Percentiles rank a stretch among this genome's conserved stretches.
Evolutionary conservation across 1,140 invertebrate species (phyloP).

Genomic region (Epicauta chinensis): DNA sequence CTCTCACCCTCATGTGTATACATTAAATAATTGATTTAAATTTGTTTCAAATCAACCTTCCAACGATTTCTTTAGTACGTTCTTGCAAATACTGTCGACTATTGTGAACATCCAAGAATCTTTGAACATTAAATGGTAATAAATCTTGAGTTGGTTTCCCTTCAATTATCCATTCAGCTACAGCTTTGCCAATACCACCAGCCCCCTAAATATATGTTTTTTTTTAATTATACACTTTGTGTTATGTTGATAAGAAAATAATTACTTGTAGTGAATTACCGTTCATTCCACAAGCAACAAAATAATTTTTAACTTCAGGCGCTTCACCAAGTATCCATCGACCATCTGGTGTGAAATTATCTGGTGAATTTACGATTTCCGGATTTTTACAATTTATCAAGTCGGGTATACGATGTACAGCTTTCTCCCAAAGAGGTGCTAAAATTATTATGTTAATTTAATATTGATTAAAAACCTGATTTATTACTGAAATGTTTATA

Average conservation of each 20-base stretch:
- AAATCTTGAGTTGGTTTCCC: constrained; percentile 59
- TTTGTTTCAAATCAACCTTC: constrained; percentile 47
- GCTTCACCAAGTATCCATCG: constrained; percentile 66
- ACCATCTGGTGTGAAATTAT: constrained; percentile 73
- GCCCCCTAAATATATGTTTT: constrained; percentile 41
- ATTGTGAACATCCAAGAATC: constrained; percentile 78
- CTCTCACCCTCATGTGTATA: too few species aligned
- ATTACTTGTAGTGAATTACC: constrained; percentile 53
- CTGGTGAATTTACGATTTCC: constrained; percentile 60
- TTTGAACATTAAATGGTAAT: constrained; percentile 59
- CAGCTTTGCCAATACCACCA: constrained; percentile 69
- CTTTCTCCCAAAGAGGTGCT: constrained; percentile 53
- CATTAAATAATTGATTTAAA: too few species aligned
- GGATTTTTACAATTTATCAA: constrained; percentile 51
- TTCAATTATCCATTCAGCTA: constrained; percentile 70
- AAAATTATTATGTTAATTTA: constrained; percentile 14
- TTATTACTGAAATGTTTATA: constrained; percentile 58
- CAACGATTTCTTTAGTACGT: constrained; percentile 67
- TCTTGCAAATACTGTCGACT: constrained; percentile 70
- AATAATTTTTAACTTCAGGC: constrained; percentile 72
- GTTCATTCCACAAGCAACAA: constrained; percentile 69
- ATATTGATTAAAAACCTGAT: neutral
- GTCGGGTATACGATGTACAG: constrained; percentile 59
- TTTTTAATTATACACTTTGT: neutral
- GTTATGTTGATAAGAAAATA: too few species aligned